These are phyloP conservation scores for Hyalella azteca DNA, from an alignment of 2,888 invertebrate species.

Conservation along the genomic window DNA sequence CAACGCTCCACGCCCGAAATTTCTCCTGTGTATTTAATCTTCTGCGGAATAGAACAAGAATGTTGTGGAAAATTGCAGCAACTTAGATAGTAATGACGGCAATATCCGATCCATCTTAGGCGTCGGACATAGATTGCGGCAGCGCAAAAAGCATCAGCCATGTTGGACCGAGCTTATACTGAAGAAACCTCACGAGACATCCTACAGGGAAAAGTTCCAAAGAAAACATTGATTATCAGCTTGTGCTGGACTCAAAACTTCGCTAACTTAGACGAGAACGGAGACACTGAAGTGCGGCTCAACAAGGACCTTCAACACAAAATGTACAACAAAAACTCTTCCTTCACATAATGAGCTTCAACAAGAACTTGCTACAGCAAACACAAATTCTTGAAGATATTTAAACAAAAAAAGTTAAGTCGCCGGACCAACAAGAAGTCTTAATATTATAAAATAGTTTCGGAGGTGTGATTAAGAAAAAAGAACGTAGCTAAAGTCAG, in stretches of 20 bases:
- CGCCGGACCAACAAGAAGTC: too few relatives aligned
- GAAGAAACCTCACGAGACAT: background rate
- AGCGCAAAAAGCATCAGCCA: background rate
- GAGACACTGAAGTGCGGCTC: background rate
- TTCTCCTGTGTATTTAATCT: background rate
- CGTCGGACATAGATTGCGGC: constrained; percentile 27
- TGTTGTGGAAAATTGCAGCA: constrained; percentile 19
- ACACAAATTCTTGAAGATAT: too few relatives aligned
- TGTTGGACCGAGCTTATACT: background rate
- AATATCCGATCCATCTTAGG: constrained; percentile 28
- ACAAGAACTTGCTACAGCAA: too few relatives aligned
- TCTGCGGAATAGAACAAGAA: background rate
- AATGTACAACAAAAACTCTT: background rate
- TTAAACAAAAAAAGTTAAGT: too few relatives aligned
- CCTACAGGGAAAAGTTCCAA: constrained; percentile 3
- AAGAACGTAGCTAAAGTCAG: too few relatives aligned
- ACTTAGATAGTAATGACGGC: constrained; percentile 24
- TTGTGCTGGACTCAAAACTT: background rate
- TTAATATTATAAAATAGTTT: too few relatives aligned
- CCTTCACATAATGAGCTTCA: too few relatives aligned
- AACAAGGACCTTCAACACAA: background rate
- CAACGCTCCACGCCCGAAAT: background rate
- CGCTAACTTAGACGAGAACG: background rate
- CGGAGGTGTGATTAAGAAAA: too few relatives aligned
- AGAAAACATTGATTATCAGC: constrained; percentile 34